phyloP scores from a whole-genome alignment of 1,140 invertebrate genomes.

The Adoxophyes honmai region DNA sequence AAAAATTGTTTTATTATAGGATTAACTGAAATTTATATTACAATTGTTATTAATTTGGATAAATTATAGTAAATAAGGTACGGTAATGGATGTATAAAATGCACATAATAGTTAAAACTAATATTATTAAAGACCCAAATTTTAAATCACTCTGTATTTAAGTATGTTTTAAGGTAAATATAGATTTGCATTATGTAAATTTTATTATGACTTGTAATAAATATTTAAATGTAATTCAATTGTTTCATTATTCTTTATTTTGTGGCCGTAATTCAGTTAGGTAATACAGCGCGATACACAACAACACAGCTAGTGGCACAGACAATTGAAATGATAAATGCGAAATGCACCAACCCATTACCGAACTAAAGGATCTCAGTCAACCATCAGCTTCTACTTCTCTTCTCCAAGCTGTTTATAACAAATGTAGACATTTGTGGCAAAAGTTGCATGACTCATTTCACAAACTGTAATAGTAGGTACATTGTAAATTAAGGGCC shows the following conservation, averaged over 20 bases:
- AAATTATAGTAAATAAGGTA: constrained; percentile 1
- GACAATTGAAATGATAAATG: no score
- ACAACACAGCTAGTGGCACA: no score
- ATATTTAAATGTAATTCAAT: constrained; percentile 26
- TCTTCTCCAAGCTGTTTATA: no score
- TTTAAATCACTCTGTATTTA: constrained; percentile 22
- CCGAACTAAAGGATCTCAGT: no score
- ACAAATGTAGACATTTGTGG: no score
- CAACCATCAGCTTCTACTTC: no score
- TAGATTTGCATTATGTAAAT: constrained; percentile 33
- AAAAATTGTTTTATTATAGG: background rate
- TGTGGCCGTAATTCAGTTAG: background rate
- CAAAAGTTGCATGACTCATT: no score
- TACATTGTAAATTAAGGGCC: no score
- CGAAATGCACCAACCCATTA: no score
- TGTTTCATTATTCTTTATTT: background rate
- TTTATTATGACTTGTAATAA: constrained; percentile 43
- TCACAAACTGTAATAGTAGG: no score
- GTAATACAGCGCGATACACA: no score
- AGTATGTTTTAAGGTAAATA: constrained; percentile 22
- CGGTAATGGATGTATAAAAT: constrained; percentile 23
- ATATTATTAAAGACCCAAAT: constrained; percentile 17
- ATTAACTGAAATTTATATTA: background rate
- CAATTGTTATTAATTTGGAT: constrained; percentile 4
- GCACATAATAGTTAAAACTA: constrained; percentile 27